A percentile compares a stretch with the other conserved stretches of the same genome.
Conservation (phyloP, 1,140 invertebrate genomes). For the Heliconius hermathena region DNA sequence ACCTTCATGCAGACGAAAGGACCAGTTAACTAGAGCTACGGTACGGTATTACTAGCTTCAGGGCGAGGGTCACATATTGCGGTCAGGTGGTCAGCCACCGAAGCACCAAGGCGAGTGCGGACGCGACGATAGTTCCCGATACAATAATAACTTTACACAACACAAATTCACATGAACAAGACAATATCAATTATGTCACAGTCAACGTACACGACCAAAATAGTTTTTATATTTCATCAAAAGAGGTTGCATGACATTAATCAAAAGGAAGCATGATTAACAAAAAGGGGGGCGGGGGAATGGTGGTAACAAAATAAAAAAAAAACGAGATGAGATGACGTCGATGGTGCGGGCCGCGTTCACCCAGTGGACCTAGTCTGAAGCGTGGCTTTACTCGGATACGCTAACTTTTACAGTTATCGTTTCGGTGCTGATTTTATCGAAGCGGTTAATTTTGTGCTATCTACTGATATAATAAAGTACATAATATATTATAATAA, state of each 20-base stretch:
- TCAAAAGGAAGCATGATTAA: slow-evolving; percentile 68
- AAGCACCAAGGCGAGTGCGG: slow-evolving; percentile 76
- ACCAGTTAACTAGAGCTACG: slow-evolving; percentile 72
- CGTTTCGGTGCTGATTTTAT: slow-evolving; percentile 34
- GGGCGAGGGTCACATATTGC: slow-evolving; percentile 70
- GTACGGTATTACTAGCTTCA: slow-evolving; percentile 64
- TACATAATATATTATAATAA: slow-evolving; percentile 21
- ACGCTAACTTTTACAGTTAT: slow-evolving; percentile 26
- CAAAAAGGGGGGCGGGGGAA: slow-evolving; percentile 42
- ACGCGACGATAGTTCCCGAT: slow-evolving; percentile 66
- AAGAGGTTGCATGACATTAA: slow-evolving; percentile 62
- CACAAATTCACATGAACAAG: slow-evolving; percentile 81
- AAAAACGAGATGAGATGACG: slow-evolving; percentile 38
- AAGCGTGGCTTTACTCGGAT: slow-evolving; percentile 28
- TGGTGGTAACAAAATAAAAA: slow-evolving; percentile 8
- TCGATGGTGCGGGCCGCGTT: slow-evolving; percentile 65
- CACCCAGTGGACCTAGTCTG: slow-evolving; percentile 34
- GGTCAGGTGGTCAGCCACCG: slow-evolving; percentile 68
- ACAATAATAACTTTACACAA: slow-evolving; percentile 68
- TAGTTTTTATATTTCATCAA: slow-evolving; percentile 74
- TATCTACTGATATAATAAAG: slow-evolving; percentile 40
- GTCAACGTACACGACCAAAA: slow-evolving; percentile 79
- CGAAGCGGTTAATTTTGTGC: slow-evolving; percentile 50
- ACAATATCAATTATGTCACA: slow-evolving; percentile 76
- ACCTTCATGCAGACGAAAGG: slow-evolving; percentile 72